A percentile compares a stretch with the other conserved stretches of the same genome.
phyloP scores from a whole-genome alignment of 30 jellyfish, hydroid and myxozoan species.

The Hydractinia echinata region DNA sequence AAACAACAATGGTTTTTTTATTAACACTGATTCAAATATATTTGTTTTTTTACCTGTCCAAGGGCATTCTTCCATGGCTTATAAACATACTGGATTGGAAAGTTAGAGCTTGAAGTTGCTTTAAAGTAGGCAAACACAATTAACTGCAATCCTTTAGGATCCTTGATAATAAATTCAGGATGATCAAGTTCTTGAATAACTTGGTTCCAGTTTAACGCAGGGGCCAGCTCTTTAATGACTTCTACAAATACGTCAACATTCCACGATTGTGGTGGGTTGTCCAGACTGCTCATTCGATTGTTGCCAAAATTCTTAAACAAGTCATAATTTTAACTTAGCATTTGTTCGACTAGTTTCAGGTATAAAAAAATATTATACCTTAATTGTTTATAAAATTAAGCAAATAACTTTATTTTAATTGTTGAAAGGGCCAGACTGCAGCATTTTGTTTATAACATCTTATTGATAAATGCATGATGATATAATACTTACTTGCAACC shows the following conservation, averaged over 20 bases:
- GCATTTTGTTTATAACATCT: no score
- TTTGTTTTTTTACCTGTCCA: conserved; percentile 67
- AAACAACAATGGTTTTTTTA: no score
- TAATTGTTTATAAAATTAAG: no score
- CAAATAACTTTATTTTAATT: no score
- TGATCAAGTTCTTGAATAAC: conserved; percentile 75
- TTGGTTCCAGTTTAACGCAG: conserved; percentile 72
- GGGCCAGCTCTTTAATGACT: conserved; percentile 57
- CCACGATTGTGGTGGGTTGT: conserved; percentile 51
- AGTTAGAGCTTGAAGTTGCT: conserved; percentile 57
- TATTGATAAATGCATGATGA: no score
- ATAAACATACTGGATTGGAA: conserved; percentile 77
- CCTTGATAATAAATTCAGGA: conserved; percentile 69
- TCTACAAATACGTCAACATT: conserved; percentile 80
- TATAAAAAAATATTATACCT: no score
- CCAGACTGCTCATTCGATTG: neutral
- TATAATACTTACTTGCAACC: conserved; percentile 43
- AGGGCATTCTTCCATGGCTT: conserved; percentile 73
- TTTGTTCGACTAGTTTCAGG: neutral
- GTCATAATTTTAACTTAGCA: neutral
- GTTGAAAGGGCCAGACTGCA: no score
- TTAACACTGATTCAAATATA: no score
- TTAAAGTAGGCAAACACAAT: conserved; percentile 57
- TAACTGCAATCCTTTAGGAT: conserved; percentile 65
- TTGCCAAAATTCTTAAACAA: neutral